phyloP scores from a whole-genome alignment of 2,113 vertebrate species.

The Taurulus bubalis region DNA sequence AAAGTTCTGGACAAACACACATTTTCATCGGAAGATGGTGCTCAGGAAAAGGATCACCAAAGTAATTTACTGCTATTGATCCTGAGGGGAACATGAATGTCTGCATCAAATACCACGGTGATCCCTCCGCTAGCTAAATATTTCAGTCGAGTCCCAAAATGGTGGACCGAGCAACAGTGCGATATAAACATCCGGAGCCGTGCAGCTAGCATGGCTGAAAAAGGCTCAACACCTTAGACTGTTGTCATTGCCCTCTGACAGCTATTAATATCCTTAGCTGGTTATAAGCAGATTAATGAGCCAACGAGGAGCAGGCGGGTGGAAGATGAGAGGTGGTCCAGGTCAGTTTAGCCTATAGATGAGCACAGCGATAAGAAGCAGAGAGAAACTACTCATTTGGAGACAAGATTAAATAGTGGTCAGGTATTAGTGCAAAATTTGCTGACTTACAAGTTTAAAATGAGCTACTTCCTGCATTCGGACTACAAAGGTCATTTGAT shows the following conservation, averaged over 20 bases:
- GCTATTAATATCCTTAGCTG: conserved; percentile 11
- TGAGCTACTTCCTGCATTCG: background rate
- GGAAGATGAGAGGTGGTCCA: background rate
- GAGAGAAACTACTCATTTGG: background rate
- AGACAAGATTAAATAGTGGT: background rate
- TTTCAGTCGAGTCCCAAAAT: background rate
- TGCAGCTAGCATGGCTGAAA: background rate
- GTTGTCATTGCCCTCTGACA: background rate
- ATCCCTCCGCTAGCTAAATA: background rate
- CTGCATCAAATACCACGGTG: background rate
- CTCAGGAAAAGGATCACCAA: background rate
- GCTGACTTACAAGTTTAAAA: background rate
- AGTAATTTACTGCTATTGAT: background rate
- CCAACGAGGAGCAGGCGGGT: background rate
- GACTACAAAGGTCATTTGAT: background rate
- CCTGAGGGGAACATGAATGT: background rate
- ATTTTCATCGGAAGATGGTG: background rate
- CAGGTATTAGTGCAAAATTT: background rate
- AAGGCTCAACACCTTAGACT: background rate
- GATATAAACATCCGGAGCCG: background rate
- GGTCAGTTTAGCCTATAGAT: background rate
- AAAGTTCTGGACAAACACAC: background rate
- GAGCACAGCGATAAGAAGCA: background rate
- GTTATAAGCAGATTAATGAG: conserved; percentile 19
- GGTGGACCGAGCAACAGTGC: background rate